A percentile compares a stretch with the other conserved stretches of the same genome.
Evolutionary conservation across 2,888 invertebrate species (phyloP).

Genomic region (Volucella bombylans): DNA sequence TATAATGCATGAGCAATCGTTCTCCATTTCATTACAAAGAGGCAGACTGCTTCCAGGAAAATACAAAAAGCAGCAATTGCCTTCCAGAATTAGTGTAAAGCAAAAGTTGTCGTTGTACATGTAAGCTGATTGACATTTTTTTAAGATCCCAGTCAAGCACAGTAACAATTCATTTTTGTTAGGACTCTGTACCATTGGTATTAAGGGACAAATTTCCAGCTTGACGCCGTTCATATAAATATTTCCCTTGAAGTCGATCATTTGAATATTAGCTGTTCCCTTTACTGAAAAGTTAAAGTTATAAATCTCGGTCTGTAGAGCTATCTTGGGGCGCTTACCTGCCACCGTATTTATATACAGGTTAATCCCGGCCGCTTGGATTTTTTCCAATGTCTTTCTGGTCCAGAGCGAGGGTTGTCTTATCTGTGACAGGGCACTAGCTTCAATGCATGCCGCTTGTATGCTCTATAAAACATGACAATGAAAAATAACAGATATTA

Average conservation of each 20-base stretch:
- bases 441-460: constrained; percentile 70
- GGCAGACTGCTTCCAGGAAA: constrained; percentile 50
- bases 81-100: constrained; percentile 50
- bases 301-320: not conserved
- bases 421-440: constrained; percentile 61
- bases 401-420: constrained; percentile 61
- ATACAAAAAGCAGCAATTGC: constrained; percentile 43
- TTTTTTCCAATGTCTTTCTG: constrained; percentile 56
- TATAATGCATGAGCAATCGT: constrained; percentile 48
- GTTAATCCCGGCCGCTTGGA: constrained; percentile 49
- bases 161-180: constrained; percentile 43
- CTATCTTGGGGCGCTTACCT: constrained; percentile 31
- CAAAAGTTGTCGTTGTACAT: constrained; percentile 53
- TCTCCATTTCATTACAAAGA: constrained; percentile 9
- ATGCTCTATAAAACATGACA: constrained; percentile 54
- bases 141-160: constrained; percentile 57
- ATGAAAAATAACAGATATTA: not conserved
- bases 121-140: constrained; percentile 65
- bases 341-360: constrained; percentile 70
- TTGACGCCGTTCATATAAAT: constrained; percentile 45
- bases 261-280: constrained; percentile 46
- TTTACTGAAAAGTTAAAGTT: constrained; percentile 37
- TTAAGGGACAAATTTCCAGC: constrained; percentile 54
- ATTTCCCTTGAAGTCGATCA: constrained; percentile 60
- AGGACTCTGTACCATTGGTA: constrained; percentile 38